Conservation (phyloP, 2,113 vertebrate species). For the Rana temporaria region DNA sequence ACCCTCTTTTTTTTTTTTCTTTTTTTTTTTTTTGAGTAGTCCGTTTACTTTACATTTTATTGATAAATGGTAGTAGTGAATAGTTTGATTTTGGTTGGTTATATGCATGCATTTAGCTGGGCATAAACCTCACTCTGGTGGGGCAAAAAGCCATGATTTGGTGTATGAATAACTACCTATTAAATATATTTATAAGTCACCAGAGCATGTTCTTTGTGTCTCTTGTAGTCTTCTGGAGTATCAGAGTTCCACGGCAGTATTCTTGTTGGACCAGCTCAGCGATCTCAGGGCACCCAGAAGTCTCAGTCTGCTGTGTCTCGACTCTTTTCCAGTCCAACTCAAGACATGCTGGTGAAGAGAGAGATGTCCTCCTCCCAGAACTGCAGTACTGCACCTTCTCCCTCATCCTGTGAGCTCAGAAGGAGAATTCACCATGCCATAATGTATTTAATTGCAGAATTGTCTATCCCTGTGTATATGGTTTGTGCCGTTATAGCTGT, state of each 20-base stretch:
- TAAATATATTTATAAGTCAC: too few species aligned
- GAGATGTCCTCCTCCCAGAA: constrained; percentile 75
- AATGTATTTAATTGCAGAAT: constrained; percentile 26
- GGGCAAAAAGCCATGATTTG: too few species aligned
- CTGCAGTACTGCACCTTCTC: constrained; percentile 72
- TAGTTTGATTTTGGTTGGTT: too few species aligned
- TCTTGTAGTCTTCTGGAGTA: constrained; percentile 74
- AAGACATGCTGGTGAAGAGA: constrained; percentile 79
- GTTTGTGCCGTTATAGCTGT: not conserved
- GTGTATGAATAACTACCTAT: too few species aligned
- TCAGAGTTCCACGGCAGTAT: constrained; percentile 78
- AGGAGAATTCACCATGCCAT: constrained; percentile 24
- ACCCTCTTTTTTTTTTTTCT: too few species aligned
- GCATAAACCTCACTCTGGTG: too few species aligned
- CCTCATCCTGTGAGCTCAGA: constrained; percentile 78
- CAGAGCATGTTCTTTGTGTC: not conserved
- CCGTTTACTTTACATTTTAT: too few species aligned
- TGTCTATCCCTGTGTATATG: not conserved
- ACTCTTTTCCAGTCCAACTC: constrained; percentile 70
- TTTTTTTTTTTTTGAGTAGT: too few species aligned
- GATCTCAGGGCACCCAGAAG: constrained; percentile 67
- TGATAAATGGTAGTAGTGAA: too few species aligned
- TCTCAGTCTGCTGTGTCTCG: constrained; percentile 66
- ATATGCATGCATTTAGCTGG: too few species aligned
- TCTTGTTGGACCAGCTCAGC: constrained; percentile 74